Evolutionary conservation across 2,888 invertebrate genomes (phyloP).

Genomic region (Folsomia candida): DNA sequence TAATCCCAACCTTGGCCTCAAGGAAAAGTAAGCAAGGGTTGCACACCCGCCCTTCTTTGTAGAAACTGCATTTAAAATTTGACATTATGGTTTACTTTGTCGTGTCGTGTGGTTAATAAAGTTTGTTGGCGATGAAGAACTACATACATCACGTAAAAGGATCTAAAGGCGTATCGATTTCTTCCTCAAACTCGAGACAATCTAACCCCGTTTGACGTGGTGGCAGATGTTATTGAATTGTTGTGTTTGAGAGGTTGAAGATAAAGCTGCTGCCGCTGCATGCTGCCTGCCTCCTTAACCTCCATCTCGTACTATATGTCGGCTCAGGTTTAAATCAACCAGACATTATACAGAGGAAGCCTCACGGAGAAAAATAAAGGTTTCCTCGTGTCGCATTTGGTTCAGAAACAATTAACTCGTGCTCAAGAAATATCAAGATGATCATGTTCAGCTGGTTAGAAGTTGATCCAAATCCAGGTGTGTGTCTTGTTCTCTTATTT

Average conservation of each 20-base stretch:
- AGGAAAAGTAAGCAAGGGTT: neutral
- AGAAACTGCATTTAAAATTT: neutral
- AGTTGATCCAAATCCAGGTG: neutral
- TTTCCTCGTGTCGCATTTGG: neutral
- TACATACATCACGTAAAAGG: too few relatives aligned
- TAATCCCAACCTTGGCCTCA: neutral
- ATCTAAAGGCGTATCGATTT: neutral
- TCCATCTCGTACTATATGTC: neutral
- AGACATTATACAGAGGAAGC: neutral
- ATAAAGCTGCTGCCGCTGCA: neutral
- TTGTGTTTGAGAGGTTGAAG: neutral
- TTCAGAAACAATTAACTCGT: conserved; percentile 1
- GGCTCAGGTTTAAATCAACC: neutral
- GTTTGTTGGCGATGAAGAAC: too few relatives aligned
- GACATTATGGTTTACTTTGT: neutral
- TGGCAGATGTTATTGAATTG: conserved; percentile 1
- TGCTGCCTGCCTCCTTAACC: neutral
- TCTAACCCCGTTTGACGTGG: neutral
- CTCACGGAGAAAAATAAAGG: neutral
- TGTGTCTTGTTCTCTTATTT: neutral
- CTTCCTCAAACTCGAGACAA: neutral
- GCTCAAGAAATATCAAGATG: neutral
- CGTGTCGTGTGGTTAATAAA: neutral
- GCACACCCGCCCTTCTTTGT: neutral
- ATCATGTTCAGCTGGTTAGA: neutral